Base-by-base conservation (phyloP, 2,113 vertebrate genomes). In the Synchiropus splendidus region DNA sequence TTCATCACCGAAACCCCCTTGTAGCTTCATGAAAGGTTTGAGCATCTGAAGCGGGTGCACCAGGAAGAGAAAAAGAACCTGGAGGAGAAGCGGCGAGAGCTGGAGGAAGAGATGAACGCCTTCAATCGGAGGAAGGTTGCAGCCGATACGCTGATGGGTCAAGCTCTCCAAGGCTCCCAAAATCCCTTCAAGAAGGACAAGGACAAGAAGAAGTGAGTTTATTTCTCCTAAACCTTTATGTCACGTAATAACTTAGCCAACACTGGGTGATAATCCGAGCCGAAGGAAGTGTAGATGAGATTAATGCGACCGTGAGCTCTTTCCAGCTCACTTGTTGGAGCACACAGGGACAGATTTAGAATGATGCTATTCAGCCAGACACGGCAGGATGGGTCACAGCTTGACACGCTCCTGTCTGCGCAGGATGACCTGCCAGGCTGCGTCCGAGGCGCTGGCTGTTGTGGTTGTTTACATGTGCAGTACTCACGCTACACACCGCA, bases 181-280 rank as follows among this genome's bases (percentile, higher is more conserved):
- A 75, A 92, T 69, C 88, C 91, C 0, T 75, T 94, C 66, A 90
- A 88, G 78, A 95, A 90, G 79, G 92, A 97, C 76, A 97, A 94
- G 74, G 92, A 97, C 79, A 93, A 83, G 85, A 97, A 93, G 85
- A 97, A 93, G 92, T 95, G 89, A 89, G 92, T 74, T 16, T 10
- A 6, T 3, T 32, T 45, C 18, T 36, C 17, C 52, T 12, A 18
- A 2, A 35, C 11, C 11, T 6, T 43, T 43, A n/a, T n/a, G n/a
- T n/a, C n/a, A n/a, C n/a, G n/a, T 45, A 21, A 15, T 40, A 18
- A 37, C 6, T 50, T 49, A 30, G 32, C n/a, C 43, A 13, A 16
- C 10, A 17, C n/a, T 41, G 11, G 31, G 16, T 8, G 11, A 13
- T 12, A 30, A 50, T 53, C 40, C 48, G 6, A 17, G 38, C 6